phyloP scores from a whole-genome alignment of 2,797 vertebrate genomes.

The Arnoldichthys spilopterus region DNA sequence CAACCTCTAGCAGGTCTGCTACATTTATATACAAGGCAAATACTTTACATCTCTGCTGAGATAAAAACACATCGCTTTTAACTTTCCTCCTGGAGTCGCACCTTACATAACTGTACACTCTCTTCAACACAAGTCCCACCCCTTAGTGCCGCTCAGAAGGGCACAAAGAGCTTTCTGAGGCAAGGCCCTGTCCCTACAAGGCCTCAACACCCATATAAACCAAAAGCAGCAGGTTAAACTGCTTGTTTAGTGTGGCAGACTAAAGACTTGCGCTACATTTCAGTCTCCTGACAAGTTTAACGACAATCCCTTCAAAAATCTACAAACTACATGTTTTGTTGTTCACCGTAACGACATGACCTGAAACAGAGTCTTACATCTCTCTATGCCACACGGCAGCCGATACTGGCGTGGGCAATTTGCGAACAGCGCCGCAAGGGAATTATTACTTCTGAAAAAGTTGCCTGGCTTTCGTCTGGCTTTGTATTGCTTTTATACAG shows the following conservation, averaged over 20 bases:
- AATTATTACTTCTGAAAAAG: slow-evolving; percentile 45
- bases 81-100: not conserved
- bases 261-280: slow-evolving; percentile 6
- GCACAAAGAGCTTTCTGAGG: not conserved
- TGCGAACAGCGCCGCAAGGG: slow-evolving; percentile 3
- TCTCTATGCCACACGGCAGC: slow-evolving; percentile 38
- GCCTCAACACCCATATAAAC: slow-evolving; percentile 32
- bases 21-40: slow-evolving; percentile 55
- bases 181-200: not conserved
- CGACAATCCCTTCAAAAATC: slow-evolving; percentile 33
- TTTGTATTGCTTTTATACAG: slow-evolving; percentile 59
- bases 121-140: not conserved
- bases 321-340: slow-evolving; percentile 9
- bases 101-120: slow-evolving; percentile 38
- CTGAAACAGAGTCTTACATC: slow-evolving; percentile 53
- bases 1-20: slow-evolving; percentile 53
- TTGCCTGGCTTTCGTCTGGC: slow-evolving; percentile 46
- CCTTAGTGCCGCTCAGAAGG: not conserved
- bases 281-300: not conserved
- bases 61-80: slow-evolving; percentile 28
- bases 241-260: slow-evolving; percentile 28
- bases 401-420: slow-evolving; percentile 15
- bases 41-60: slow-evolving; percentile 31
- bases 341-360: slow-evolving; percentile 33
- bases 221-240: slow-evolving; percentile 10